Evolutionary conservation across 2,113 vertebrate genomes (phyloP).

Genomic region (Hipposideros armiger): DNA sequence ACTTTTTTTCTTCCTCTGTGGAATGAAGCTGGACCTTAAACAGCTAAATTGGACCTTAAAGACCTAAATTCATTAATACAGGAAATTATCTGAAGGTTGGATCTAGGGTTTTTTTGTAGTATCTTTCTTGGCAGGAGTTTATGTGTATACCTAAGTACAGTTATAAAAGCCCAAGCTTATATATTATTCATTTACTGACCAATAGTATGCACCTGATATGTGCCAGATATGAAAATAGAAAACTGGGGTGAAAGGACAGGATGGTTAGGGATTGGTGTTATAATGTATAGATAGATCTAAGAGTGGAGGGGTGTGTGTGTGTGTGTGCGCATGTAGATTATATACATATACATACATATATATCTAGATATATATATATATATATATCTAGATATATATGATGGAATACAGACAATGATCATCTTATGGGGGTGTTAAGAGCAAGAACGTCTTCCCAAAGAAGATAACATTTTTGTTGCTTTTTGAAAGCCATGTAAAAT

Average conservation of each 20-base stretch:
- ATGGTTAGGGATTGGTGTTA: neutral
- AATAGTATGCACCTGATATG: neutral
- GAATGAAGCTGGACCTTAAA: slow-evolving; percentile 1
- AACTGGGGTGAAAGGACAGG: neutral
- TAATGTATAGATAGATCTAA: neutral
- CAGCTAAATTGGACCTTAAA: neutral
- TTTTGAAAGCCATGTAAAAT: neutral
- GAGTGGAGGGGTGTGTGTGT: neutral
- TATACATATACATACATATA: too few relatives aligned
- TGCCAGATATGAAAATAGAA: neutral
- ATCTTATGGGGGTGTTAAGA: neutral
- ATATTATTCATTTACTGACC: slow-evolving; percentile 5
- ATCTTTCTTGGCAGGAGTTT: neutral
- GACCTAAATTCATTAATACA: neutral
- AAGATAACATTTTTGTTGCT: neutral
- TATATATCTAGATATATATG: too few relatives aligned
- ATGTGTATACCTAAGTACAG: neutral
- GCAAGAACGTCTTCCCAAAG: neutral
- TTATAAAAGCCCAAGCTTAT: neutral
- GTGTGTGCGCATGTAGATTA: too few relatives aligned
- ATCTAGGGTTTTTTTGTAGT: neutral
- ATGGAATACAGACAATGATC: neutral
- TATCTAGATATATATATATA: too few relatives aligned
- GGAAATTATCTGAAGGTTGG: neutral
- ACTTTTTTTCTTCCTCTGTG: neutral